Evolutionary conservation across 2,113 vertebrate species (phyloP).

Genomic region (Trogon melanurus): DNA sequence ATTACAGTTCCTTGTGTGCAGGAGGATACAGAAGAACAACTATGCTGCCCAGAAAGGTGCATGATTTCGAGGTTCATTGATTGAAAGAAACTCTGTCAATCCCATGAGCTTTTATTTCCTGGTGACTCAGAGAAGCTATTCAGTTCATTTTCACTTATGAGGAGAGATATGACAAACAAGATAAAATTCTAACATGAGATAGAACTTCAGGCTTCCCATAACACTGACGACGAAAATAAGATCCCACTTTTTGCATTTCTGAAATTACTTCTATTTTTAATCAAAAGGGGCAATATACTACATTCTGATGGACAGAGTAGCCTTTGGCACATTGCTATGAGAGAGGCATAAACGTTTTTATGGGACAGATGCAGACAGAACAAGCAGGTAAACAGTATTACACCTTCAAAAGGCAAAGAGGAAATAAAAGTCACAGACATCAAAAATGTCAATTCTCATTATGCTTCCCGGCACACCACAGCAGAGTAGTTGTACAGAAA

Average conservation of each 20-base stretch:
- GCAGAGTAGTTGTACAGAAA: neutral
- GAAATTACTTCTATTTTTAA: slow-evolving; percentile 2
- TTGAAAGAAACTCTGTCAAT: neutral
- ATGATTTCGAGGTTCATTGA: neutral
- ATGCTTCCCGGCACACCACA: neutral
- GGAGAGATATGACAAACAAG: neutral
- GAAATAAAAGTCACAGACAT: neutral
- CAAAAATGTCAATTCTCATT: neutral
- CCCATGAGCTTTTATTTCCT: neutral
- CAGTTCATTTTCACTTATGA: neutral
- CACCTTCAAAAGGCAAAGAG: neutral
- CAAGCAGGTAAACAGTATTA: neutral
- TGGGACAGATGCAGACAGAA: neutral
- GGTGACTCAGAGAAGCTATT: neutral
- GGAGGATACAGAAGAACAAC: neutral
- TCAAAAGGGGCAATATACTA: neutral
- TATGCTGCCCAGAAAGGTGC: neutral
- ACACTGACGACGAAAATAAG: neutral
- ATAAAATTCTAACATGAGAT: neutral
- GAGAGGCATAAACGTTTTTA: neutral
- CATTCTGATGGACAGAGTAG: neutral
- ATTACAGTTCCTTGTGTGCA: neutral
- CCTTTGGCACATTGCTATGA: neutral
- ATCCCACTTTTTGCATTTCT: neutral
- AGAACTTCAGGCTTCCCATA: neutral